These are phyloP conservation scores for Harpalus rubripes DNA, from an alignment of 2,888 invertebrate genomes.

Conservation along the genomic window DNA sequence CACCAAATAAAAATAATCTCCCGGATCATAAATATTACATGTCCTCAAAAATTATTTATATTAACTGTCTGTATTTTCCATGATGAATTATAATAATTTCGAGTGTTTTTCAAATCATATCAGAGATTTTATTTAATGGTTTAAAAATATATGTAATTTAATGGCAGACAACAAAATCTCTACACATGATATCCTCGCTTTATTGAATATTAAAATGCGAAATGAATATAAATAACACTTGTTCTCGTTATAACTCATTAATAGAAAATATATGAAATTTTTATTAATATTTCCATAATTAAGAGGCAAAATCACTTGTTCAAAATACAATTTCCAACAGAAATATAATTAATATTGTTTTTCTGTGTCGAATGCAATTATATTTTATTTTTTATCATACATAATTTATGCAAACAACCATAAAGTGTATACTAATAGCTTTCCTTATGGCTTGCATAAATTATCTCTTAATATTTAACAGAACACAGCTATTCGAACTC, in stretches of 20 bases:
- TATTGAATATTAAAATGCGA: constrained; percentile 31
- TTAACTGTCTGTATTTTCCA: constrained; percentile 36
- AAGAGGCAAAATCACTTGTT: neutral
- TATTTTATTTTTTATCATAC: neutral
- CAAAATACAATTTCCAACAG: neutral
- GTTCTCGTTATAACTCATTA: constrained; percentile 5
- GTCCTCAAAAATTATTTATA: constrained; percentile 45
- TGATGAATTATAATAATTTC: constrained; percentile 47
- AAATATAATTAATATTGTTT: neutral
- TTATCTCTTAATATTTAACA: too few species aligned
- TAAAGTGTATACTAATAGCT: neutral
- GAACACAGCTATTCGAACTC: too few species aligned
- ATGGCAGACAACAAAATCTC: constrained; percentile 22
- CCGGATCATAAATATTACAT: neutral
- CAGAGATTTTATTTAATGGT: constrained; percentile 33
- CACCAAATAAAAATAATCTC: constrained; percentile 26
- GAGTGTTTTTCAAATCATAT: constrained; percentile 22
- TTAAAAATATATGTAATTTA: constrained; percentile 29
- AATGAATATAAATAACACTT: constrained; percentile 1
- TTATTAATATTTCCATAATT: constrained; percentile 1
- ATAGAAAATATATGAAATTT: constrained; percentile 8
- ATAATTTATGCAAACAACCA: neutral
- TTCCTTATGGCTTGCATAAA: neutral
- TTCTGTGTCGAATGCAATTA: neutral
- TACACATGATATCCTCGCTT: constrained; percentile 19